Base-by-base conservation (phyloP, 2,797 vertebrate genomes). In the Echeneis naucrates region DNA sequence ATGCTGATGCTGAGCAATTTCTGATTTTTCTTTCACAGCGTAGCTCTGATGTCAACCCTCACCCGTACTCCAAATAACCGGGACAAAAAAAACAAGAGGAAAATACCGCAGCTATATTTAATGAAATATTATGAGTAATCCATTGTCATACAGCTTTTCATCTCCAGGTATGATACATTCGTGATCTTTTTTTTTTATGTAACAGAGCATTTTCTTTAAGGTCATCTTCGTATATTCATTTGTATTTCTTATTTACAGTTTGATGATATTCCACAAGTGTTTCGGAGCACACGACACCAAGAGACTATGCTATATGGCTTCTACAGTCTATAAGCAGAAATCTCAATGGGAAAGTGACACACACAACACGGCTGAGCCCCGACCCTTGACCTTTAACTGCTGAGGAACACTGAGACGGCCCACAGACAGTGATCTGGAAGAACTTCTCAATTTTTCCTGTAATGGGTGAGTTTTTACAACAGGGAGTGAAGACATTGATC, bases 81-180 rank as follows among this genome's bases (percentile, higher is more conserved):
- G 78, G 53, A 70, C 54, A 77, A 78, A 75, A 62, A 77, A 78
- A 75, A 62, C 59, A 65, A 87, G 74, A 60, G 58, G 77, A 90
- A 89, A 93, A 93, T 88, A 88, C 75, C 87, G 93, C 90, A 90
- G 88, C 83, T 90, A 92, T 92, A 89, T 95, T 95, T 94, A 92
- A 94, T 94, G 90, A 91, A 87, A 92, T 87, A 79, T 73, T 72
- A 87, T 63, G 68, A 76, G 85, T 84, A 90, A 95, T 85, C 94
- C 93, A 94, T 94, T 93, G 91, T 94, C 93, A 95, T 94, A 95
- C 93, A 95, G 90, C 92, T 90, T 94, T 83, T 90, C 90, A 92
- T 87, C 87, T 91, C 77, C 89, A 87, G 37, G 64, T 94, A 93
- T 93, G 91, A 93, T 92, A 95, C 95, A 96, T 93, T 93, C 88